Evolutionary conservation across 2,888 invertebrate species (phyloP).

Genomic region (Amiota minor): DNA sequence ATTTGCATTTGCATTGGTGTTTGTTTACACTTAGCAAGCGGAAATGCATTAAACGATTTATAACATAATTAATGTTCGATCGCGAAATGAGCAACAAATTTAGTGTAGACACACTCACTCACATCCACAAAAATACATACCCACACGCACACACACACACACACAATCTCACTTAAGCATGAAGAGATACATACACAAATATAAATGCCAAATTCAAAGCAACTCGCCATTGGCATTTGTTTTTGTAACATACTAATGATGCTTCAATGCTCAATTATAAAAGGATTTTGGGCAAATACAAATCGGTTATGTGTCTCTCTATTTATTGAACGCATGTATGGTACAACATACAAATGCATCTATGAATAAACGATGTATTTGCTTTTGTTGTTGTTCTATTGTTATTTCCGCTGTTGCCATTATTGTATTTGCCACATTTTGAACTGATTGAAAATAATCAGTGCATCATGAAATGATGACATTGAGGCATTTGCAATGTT

Average conservation of each 20-base stretch:
- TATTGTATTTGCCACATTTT: no score
- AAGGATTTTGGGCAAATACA: constrained; percentile 11
- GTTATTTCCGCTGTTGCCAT: no score
- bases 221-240: not conserved
- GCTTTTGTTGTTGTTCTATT: no score
- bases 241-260: constrained; percentile 4
- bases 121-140: not conserved
- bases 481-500: no score
- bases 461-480: no score
- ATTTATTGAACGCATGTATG: no score
- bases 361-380: not conserved
- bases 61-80: constrained; percentile 25
- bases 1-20: not conserved
- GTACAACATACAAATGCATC: not conserved
- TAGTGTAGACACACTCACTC: constrained; percentile 14
- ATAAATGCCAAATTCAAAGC: not conserved
- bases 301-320: no score
- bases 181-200: not conserved
- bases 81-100: constrained; percentile 5
- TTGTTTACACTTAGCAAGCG: constrained; percentile 15
- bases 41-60: constrained; percentile 25
- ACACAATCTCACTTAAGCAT: no score
- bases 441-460: no score
- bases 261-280: constrained; percentile 11
- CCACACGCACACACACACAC: not conserved